Percentiles rank a stretch among this genome's conserved stretches.
Evolutionary conservation across 2,113 vertebrate genomes (phyloP).

Genomic region (Willisornis vidua): DNA sequence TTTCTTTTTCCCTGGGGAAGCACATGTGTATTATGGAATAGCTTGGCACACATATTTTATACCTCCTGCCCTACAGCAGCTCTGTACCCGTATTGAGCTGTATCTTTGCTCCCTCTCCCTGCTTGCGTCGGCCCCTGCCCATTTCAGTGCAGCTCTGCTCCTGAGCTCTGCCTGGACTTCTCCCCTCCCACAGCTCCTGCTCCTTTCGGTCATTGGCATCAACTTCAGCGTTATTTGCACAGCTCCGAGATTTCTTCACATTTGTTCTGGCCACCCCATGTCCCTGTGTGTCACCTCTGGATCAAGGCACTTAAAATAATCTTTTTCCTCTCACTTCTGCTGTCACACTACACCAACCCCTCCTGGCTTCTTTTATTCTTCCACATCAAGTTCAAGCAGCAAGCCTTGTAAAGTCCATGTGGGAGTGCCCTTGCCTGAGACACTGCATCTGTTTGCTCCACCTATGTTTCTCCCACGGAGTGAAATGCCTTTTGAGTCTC

Average conservation of each 20-base stretch:
- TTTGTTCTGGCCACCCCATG: neutral
- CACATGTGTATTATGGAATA: neutral
- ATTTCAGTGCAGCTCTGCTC: neutral
- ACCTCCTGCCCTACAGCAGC: neutral
- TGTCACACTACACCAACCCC: neutral
- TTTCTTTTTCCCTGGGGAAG: neutral
- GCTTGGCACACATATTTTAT: neutral
- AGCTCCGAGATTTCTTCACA: neutral
- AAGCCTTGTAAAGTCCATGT: neutral
- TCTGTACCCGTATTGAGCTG: rapidly evolving
- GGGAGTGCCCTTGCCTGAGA: neutral
- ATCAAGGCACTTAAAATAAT: neutral
- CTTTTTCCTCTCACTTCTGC: neutral
- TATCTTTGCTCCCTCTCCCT: rapidly evolving
- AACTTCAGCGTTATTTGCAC: neutral
- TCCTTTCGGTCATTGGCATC: rapidly evolving
- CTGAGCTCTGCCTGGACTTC: neutral
- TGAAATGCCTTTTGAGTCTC: neutral
- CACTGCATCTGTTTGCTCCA: neutral
- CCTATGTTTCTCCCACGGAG: neutral
- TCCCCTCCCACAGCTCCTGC: rapidly evolving
- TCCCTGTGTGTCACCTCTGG: neutral
- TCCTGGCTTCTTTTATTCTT: neutral
- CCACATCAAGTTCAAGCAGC: neutral
- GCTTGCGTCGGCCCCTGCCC: rapidly evolving